phyloP scores from a whole-genome alignment of 2,797 vertebrate genomes.

The Acanthopagrus latus region DNA sequence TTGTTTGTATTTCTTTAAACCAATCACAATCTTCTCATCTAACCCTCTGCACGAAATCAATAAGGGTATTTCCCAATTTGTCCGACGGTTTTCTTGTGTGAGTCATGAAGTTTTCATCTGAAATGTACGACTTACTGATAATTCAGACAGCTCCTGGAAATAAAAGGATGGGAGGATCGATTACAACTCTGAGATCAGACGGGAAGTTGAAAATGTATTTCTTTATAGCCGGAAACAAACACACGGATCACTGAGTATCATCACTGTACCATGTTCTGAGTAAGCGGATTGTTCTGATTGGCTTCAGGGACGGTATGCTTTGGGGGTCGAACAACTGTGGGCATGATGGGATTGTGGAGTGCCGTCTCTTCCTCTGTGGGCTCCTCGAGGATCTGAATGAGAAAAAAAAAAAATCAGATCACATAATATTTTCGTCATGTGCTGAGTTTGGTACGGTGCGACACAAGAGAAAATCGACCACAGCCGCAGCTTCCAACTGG shows the following conservation, averaged over 20 bases:
- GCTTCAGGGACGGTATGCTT: constrained; percentile 84
- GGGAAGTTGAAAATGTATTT: neutral
- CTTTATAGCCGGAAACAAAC: neutral
- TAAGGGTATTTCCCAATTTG: neutral
- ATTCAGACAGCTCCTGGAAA: constrained; percentile 89
- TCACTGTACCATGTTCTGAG: constrained; percentile 88
- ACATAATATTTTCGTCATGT: neutral
- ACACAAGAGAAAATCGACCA: neutral
- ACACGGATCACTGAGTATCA: neutral
- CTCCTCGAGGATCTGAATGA: constrained; percentile 92
- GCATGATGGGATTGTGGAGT: constrained; percentile 96
- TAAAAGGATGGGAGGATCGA: neutral
- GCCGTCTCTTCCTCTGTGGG: constrained; percentile 96
- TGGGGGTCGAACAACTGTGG: constrained; percentile 94
- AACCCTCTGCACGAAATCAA: neutral
- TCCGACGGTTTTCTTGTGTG: neutral
- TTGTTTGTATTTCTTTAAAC: too few species aligned
- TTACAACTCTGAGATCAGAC: neutral
- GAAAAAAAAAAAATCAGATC: neutral
- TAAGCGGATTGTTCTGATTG: constrained; percentile 53
- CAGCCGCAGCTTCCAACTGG: neutral
- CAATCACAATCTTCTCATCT: neutral
- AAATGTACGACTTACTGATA: constrained; percentile 85
- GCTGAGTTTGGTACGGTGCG: neutral
- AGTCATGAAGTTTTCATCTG: neutral